Percentiles rank a stretch among this genome's conserved stretches.
Evolutionary conservation across 2,113 vertebrate genomes (phyloP).

Genomic region (Podiceps cristatus): DNA sequence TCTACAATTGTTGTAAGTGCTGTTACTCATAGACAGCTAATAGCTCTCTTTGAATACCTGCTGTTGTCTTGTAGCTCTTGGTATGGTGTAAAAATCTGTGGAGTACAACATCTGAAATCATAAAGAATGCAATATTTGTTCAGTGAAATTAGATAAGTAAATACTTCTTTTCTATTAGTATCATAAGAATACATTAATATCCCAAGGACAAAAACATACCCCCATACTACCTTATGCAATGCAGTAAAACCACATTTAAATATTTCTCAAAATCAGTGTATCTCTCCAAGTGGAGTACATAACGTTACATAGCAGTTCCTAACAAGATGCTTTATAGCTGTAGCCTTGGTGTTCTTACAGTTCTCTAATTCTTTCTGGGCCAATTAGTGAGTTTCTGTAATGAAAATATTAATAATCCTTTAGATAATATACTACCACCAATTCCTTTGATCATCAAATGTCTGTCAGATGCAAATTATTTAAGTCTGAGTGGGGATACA

Average conservation of each 20-base stretch:
- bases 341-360: not conserved
- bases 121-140: not conserved
- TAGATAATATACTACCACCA: not conserved
- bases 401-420: not conserved
- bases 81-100: not conserved
- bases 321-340: not conserved
- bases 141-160: not conserved
- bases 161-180: not conserved
- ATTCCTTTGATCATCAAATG: not conserved
- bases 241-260: not conserved
- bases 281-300: not conserved
- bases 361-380: not conserved
- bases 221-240: not conserved
- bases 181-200: not conserved
- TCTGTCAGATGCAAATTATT: not conserved
- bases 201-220: not conserved
- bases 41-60: not conserved
- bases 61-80: not conserved
- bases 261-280: not conserved
- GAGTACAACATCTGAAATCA: not conserved
- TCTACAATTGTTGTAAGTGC: not conserved
- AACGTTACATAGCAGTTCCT: not conserved
- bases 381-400: not conserved
- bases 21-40: not conserved
- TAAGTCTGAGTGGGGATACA: not conserved